Evolutionary conservation across 2,888 invertebrate genomes (phyloP), one percentile per base, ranked within the genome.

Genomic region (Perizoma flavofasciatum): DNA sequence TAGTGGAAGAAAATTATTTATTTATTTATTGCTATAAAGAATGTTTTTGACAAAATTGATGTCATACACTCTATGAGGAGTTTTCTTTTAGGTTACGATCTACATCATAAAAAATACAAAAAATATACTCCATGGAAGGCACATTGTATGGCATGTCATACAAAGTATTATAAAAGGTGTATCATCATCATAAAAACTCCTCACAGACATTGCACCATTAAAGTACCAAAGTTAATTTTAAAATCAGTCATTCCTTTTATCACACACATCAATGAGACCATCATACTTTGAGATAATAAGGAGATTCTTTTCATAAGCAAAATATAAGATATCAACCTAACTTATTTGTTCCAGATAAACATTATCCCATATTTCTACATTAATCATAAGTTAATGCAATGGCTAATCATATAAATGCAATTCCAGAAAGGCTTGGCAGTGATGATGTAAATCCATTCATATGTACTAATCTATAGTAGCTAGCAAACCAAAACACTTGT

Each of bases 191-290:
- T 41, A n/a, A 5, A 44, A 44, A 11, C 78, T 83, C 83, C 83
- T 82, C 83, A 83, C 68, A 83, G 81, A 82, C 73, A 72, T 69
- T 77, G 74, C 72, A 73, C 74, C 61, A 70, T 77, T 79, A 68
- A 63, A 59, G 68, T 71, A 63, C 66, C 73, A 72, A 71, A 75
- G 66, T 66, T 73, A 74, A 74, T 70, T 64, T 69, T 68, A 72
- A 80, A 81, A 84, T 89, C 89, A 88, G 88, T 89, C 88, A 70
- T 74, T 77, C 76, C 75, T 71, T 75, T 75, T 86, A 87, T 86
- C 86, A 86, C 82, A 83, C 72, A 74, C 67, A 63, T 70, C 71
- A 69, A 64, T 68, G 65, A 64, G 61, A 72, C 69, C 63, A 60
- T 40, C 59, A 52, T 52, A 32, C 40, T 55, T 55, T 55, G 61